Conservation (phyloP, 2,113 vertebrate genomes). For the Microcebus griseorufus region DNA sequence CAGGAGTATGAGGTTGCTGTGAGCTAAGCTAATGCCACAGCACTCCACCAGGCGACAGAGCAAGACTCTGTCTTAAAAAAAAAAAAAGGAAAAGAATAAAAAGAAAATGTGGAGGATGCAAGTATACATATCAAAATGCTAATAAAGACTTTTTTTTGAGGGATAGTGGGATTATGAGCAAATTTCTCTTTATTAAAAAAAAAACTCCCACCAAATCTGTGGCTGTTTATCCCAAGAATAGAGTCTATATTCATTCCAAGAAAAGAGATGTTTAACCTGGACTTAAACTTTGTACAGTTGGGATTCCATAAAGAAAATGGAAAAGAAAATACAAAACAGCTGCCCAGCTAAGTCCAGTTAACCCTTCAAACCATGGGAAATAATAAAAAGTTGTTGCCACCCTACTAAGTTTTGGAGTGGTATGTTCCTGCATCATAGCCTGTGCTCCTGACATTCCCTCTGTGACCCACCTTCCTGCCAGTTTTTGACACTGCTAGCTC, state of each 20-base stretch:
- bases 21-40: too few species aligned
- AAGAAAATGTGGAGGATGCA: background rate
- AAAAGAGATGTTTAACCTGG: constrained; percentile 29
- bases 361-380: background rate
- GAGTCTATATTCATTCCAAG: background rate
- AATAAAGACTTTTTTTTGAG: background rate
- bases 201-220: background rate
- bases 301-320: background rate
- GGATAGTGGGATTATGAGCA: background rate
- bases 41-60: too few species aligned
- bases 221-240: background rate
- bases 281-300: background rate
- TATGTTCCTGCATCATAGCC: background rate
- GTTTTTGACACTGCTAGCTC: background rate
- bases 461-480: background rate
- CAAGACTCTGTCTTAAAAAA: too few species aligned
- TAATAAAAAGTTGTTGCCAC: background rate
- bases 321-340: background rate
- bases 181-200: background rate
- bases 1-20: too few species aligned
- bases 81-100: too few species aligned
- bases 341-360: background rate
- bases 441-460: background rate
- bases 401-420: background rate
- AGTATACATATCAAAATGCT: background rate